These are phyloP conservation scores for Bostrychus sinensis DNA, from an alignment of 2,113 vertebrate species.

Conservation along the genomic window DNA sequence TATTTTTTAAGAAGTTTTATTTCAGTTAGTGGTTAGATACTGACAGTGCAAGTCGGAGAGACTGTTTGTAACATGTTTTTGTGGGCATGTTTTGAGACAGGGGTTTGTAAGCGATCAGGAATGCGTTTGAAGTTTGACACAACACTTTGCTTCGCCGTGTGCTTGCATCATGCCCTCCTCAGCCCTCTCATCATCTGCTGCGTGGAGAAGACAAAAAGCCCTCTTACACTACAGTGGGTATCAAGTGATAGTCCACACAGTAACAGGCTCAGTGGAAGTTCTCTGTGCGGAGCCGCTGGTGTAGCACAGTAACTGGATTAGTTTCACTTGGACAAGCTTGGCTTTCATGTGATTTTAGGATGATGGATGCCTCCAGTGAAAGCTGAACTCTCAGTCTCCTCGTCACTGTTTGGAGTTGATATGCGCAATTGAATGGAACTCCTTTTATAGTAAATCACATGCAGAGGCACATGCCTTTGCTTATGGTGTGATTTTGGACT, in stretches of 20 bases:
- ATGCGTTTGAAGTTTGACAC: conserved; percentile 76
- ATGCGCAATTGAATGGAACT: conserved; percentile 18
- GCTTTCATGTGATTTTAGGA: conserved; percentile 30
- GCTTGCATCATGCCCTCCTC: conserved; percentile 20
- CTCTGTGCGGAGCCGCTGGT: conserved; percentile 20
- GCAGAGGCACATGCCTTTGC: conserved; percentile 2
- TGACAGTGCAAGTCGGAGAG: background rate
- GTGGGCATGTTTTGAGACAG: conserved; percentile 36
- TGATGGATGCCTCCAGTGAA: conserved; percentile 45
- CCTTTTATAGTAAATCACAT: conserved; percentile 24
- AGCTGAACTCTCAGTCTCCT: conserved; percentile 24
- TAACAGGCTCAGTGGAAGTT: background rate
- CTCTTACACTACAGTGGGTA: conserved; percentile 16
- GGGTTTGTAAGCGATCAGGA: conserved; percentile 65
- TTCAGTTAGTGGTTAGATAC: conserved; percentile 22
- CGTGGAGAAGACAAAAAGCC: conserved; percentile 32
- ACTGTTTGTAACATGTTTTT: conserved; percentile 30
- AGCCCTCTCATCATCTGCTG: conserved; percentile 44
- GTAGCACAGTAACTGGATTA: conserved; percentile 42
- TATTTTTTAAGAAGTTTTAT: conserved; percentile 23
- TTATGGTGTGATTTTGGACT: background rate
- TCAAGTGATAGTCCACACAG: conserved; percentile 38
- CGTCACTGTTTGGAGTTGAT: conserved; percentile 24
- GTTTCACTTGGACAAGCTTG: conserved; percentile 34
- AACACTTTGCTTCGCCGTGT: conserved; percentile 39